Percentiles rank a stretch among this genome's conserved stretches.
phyloP scores from a whole-genome alignment of 2,888 invertebrate species.

The Eupithecia vulgata region DNA sequence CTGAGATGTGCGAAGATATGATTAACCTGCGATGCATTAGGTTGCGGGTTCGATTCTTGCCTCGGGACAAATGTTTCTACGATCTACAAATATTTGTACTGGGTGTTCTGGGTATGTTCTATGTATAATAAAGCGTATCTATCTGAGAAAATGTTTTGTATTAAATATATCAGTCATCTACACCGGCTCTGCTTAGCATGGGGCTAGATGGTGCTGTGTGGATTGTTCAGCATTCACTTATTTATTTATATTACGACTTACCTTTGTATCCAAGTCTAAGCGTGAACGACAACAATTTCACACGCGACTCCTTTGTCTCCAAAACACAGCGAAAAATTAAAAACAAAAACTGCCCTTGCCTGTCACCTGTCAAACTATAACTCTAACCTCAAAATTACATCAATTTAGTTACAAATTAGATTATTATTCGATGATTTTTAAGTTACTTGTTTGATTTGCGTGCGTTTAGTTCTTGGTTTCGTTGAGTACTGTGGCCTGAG shows the following conservation, averaged over 20 bases:
- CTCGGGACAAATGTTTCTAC: too few relatives aligned
- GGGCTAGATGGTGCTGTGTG: too few relatives aligned
- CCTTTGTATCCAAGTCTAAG: slow-evolving; percentile 50
- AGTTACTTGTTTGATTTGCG: slow-evolving; percentile 52
- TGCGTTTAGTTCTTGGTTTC: slow-evolving; percentile 60
- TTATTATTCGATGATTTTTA: slow-evolving; percentile 26
- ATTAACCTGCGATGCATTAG: too few relatives aligned
- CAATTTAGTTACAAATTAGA: slow-evolving; percentile 23
- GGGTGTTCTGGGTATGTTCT: too few relatives aligned
- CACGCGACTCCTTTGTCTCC: slow-evolving; percentile 47
- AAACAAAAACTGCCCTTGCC: slow-evolving; percentile 50
- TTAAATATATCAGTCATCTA: too few relatives aligned
- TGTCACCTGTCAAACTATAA: slow-evolving; percentile 48
- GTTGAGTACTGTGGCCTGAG: slow-evolving; percentile 64
- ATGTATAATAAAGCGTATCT: too few relatives aligned
- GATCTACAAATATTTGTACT: too few relatives aligned
- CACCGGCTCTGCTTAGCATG: too few relatives aligned
- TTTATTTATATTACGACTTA: slow-evolving; percentile 37
- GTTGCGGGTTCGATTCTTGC: too few relatives aligned
- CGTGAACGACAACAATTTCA: slow-evolving; percentile 35
- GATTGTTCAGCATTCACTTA: too few relatives aligned
- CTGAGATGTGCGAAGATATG: too few relatives aligned
- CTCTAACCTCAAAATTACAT: slow-evolving; percentile 47
- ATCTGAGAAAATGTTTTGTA: too few relatives aligned
- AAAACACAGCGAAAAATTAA: slow-evolving; percentile 27